Evolutionary conservation across 2,888 invertebrate species (phyloP).

Genomic region (Aphodius sticticus): DNA sequence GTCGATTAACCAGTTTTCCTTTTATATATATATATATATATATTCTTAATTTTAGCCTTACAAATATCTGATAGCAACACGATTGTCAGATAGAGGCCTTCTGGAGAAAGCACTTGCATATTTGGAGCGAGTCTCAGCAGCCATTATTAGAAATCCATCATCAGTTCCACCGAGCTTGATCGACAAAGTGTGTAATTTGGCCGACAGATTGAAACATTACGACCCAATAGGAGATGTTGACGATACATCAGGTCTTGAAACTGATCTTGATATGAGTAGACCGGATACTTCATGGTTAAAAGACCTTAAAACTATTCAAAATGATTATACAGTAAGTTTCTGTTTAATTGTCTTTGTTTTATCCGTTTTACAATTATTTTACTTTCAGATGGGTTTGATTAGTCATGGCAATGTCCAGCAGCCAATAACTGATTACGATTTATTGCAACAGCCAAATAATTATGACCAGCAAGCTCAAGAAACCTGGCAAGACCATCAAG

Average conservation of each 20-base stretch:
- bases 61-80: constrained; percentile 82
- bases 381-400: constrained; percentile 48
- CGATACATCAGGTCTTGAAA: constrained; percentile 45
- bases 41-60: constrained; percentile 68
- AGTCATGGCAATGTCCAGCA: constrained; percentile 43
- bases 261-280: constrained; percentile 54
- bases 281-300: constrained; percentile 68
- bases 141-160: constrained; percentile 68
- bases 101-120: constrained; percentile 84
- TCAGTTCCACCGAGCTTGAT: constrained; percentile 64
- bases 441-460: constrained; percentile 34
- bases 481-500: constrained; percentile 48
- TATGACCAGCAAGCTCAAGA: constrained; percentile 38
- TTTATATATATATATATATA: constrained; percentile 18
- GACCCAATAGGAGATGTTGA: constrained; percentile 53
- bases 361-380: constrained; percentile 20
- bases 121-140: constrained; percentile 79
- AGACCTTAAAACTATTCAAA: constrained; percentile 60
- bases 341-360: constrained; percentile 5
- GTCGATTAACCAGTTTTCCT: not conserved
- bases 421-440: constrained; percentile 32
- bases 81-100: constrained; percentile 80
- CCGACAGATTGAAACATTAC: constrained; percentile 58
- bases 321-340: constrained; percentile 58
- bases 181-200: constrained; percentile 62